phyloP scores from a whole-genome alignment of 2,797 vertebrate genomes.

The Oreochromis grahami region DNA sequence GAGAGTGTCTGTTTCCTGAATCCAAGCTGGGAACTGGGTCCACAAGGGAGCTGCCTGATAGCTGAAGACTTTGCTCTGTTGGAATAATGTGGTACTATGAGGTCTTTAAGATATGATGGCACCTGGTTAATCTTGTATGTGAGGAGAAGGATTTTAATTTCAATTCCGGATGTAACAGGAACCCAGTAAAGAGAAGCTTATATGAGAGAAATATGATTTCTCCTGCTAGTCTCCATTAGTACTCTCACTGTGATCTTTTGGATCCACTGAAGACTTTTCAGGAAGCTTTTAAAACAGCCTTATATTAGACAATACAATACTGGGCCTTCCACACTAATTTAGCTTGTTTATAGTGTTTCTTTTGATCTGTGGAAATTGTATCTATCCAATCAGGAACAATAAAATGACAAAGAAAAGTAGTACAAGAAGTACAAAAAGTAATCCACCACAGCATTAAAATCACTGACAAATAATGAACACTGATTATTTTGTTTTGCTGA shows the following conservation, averaged over 20 bases:
- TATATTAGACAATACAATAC: neutral
- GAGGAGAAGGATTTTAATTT: neutral
- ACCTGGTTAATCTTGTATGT: neutral
- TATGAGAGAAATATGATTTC: neutral
- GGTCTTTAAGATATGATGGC: neutral
- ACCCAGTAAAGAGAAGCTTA: neutral
- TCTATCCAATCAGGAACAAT: neutral
- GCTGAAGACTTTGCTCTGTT: neutral
- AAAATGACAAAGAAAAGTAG: neutral
- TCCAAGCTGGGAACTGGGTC: neutral
- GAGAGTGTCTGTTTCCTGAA: neutral
- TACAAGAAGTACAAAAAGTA: neutral
- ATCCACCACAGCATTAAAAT: neutral
- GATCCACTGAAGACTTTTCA: neutral
- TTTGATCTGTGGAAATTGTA: neutral
- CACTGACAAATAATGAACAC: neutral
- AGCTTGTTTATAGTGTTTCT: neutral
- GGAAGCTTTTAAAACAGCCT: neutral
- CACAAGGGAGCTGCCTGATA: neutral
- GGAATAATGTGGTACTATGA: neutral
- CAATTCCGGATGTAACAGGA: neutral
- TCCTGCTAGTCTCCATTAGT: neutral
- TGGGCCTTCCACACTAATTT: neutral
- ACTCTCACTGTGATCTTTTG: neutral
- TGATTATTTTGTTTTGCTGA: neutral